phyloP scores from a whole-genome alignment of 2,888 invertebrate genomes.

The Nemotelus pantherinus region DNA sequence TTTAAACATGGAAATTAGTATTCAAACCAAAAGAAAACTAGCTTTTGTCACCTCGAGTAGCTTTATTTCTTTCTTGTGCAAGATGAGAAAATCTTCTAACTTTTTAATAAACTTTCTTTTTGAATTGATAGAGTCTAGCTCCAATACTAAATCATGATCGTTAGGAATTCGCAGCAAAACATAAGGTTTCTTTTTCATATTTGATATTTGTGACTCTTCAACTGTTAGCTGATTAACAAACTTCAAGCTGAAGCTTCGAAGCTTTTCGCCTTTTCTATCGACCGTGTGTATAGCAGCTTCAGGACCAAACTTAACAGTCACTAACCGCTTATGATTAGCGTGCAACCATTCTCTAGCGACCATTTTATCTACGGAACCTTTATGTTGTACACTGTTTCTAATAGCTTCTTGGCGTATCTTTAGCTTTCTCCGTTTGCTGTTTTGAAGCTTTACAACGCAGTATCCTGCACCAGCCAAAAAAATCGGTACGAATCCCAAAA shows the following conservation, averaged over 20 bases:
- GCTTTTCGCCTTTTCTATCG: conserved; percentile 90
- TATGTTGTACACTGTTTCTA: conserved; percentile 64
- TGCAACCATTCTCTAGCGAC: conserved; percentile 94
- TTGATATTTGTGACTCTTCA: conserved; percentile 83
- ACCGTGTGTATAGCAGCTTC: conserved; percentile 87
- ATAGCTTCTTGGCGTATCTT: conserved; percentile 77
- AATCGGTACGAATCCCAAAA: conserved; percentile 91
- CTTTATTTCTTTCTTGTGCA: conserved; percentile 84
- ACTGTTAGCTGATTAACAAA: conserved; percentile 82
- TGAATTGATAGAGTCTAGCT: conserved; percentile 83
- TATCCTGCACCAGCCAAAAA: conserved; percentile 92
- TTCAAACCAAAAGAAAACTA: background rate
- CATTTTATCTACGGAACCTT: conserved; percentile 88
- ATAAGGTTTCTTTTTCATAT: conserved; percentile 81
- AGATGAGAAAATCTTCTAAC: conserved; percentile 82
- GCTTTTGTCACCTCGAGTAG: conserved; percentile 67
- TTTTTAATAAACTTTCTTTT: conserved; percentile 88
- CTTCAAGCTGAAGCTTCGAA: conserved; percentile 82
- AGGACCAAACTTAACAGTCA: conserved; percentile 90
- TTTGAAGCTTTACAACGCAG: conserved; percentile 91
- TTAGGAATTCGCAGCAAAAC: conserved; percentile 83
- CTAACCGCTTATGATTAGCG: conserved; percentile 87
- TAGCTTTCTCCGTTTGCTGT: conserved; percentile 80
- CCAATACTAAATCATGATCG: conserved; percentile 92
- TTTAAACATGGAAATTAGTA: conserved; percentile 28